Base-by-base conservation (phyloP, 2,113 vertebrate species). In the Microcebus griseorufus region DNA sequence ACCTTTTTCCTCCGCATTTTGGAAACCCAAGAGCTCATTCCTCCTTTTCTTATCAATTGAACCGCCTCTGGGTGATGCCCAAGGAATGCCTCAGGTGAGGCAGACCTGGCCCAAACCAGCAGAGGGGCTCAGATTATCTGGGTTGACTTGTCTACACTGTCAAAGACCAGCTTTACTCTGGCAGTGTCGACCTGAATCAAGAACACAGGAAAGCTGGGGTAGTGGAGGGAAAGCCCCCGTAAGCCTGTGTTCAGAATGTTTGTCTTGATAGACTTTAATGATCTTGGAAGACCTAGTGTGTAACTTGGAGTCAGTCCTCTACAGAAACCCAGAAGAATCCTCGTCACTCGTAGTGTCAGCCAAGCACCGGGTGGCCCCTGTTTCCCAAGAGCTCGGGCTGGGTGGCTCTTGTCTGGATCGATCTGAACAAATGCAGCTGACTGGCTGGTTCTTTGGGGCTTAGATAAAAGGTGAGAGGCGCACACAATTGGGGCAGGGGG, bases 401-500 rank as follows among this genome's bases (percentile, higher is more conserved):
- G 0, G 9, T 2, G 0, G 45, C 16, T 42, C 14, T 10, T 20
- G 5, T 29, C 17, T 10, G 34, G 22, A 17, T 0, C 0, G 2
- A 2, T 16, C 9, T 42, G 10, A 58, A 37, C 45, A 23, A 58
- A 32, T 0, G 23, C 17, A 0, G 1, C 8, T 0, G 0, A 0
- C 4, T 12, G 32, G 1, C 1, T 23, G 51, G 37, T 67, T 51
- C 42, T 27, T 0, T 9, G 69, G 13, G 27, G 1, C 0, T 12
- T 67, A 0, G 22, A 1, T n/a, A 14, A 34, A 76, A 70, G 17
- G 10, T 0, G 17, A 58, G 37, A 1, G 23, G 3, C 18, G 1
- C 2, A 0, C 1, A 4, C 14, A 5, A 0, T 16, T 0, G 1
- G 8, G 0, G 1, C 0, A 14, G 48, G 8, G 11, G 9, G 7